Percentiles rank a stretch among this genome's conserved stretches.
These are phyloP conservation scores for Crotalus horridus DNA, from an alignment of 2,113 vertebrate genomes.

Conservation along the genomic window DNA sequence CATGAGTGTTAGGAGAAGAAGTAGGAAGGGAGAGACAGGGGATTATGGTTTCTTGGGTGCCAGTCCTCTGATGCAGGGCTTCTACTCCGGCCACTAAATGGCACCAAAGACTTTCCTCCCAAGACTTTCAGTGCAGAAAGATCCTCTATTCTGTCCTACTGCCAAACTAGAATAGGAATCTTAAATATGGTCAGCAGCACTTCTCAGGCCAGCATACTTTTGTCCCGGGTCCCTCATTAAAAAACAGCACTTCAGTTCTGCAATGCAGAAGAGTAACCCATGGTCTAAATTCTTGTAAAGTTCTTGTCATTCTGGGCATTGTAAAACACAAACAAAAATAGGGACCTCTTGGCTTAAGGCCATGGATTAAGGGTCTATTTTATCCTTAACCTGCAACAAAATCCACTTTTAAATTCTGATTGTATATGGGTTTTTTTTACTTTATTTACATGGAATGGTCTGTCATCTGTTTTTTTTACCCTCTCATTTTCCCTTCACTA, in stretches of 20 bases:
- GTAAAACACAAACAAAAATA: background rate
- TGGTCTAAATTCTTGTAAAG: background rate
- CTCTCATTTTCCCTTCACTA: background rate
- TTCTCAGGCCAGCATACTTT: background rate
- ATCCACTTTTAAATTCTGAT: background rate
- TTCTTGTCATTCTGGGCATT: background rate
- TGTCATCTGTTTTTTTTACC: background rate
- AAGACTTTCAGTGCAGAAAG: background rate
- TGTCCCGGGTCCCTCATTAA: background rate
- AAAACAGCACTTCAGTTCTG: background rate
- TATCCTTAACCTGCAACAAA: background rate
- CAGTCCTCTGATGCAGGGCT: background rate
- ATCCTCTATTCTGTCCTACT: background rate
- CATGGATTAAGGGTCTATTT: background rate
- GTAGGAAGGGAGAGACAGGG: background rate
- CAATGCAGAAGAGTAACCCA: background rate
- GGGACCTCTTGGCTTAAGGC: background rate
- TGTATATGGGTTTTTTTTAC: background rate
- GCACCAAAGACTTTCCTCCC: background rate
- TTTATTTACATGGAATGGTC: background rate
- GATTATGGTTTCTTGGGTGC: background rate
- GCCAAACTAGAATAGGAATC: background rate
- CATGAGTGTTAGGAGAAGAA: background rate
- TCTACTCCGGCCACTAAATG: background rate
- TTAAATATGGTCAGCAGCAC: background rate